Conservation (phyloP, 2,113 vertebrate genomes). For the Mormyrus iriodes region DNA sequence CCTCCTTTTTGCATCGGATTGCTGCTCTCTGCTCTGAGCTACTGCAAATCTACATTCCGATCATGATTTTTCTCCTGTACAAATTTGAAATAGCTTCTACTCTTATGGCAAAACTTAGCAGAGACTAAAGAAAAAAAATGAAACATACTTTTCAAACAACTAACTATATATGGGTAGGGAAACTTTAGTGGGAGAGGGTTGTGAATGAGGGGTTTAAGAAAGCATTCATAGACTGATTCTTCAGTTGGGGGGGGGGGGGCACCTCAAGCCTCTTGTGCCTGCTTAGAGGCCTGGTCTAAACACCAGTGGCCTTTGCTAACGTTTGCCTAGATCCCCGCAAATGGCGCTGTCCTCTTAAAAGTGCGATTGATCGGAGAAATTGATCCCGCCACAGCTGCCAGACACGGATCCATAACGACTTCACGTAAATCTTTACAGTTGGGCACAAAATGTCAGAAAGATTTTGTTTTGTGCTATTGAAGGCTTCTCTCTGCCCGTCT, state of each 20-base stretch:
- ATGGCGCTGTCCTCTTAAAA: slow-evolving; percentile 67
- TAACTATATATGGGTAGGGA: background rate
- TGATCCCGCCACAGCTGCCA: slow-evolving; percentile 59
- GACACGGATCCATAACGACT: slow-evolving; percentile 61
- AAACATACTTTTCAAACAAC: background rate
- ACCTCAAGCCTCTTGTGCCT: background rate
- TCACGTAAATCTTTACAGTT: slow-evolving; percentile 61
- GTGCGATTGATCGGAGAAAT: slow-evolving; percentile 66
- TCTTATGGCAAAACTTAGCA: background rate
- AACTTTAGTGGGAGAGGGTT: background rate
- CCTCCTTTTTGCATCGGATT: background rate
- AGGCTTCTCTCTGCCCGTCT: background rate
- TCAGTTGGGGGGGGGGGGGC: background rate
- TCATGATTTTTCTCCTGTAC: background rate
- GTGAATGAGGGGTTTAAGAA: background rate
- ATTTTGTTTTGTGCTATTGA: slow-evolving; percentile 22
- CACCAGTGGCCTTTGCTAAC: slow-evolving; percentile 52
- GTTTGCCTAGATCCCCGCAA: slow-evolving; percentile 51
- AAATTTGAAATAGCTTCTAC: background rate
- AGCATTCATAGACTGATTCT: background rate
- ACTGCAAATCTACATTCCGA: slow-evolving; percentile 17
- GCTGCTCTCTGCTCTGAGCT: background rate
- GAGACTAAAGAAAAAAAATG: background rate
- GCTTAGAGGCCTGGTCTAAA: slow-evolving; percentile 32
- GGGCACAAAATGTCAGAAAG: slow-evolving; percentile 54